Base-by-base conservation (phyloP, 2,113 vertebrate genomes). In the Siniperca chuatsi region DNA sequence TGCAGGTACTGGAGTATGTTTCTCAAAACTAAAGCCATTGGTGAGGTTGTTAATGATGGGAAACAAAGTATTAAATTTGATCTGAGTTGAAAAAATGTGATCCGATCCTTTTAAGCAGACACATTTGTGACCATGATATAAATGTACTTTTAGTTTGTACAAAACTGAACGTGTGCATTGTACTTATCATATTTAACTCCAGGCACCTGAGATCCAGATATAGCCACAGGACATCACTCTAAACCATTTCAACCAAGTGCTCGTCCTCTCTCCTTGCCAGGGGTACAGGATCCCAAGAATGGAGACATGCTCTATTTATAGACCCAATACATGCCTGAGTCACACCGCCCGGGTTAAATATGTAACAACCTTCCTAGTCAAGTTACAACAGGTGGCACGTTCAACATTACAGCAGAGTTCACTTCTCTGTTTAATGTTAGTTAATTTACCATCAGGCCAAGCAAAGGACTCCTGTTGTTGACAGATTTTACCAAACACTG, bases 261-360 rank as follows among this genome's bases (percentile, higher is more conserved):
- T 4, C 67, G 75, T 57, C 78, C n/a, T 29, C 50, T 9, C 37
- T 80, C 69, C 52, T 54, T 65, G 50, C 75, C 61, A 70, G 64
- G 78, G 44, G 46, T 44, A 55, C 71, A 70, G 5, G 66, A 29
- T 48, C 57, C 75, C 21, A 40, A 84, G 73, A 82, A 83, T 60
- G 40, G 72, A 58, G 37, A 23, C 52, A 29, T 1, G 0, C 25
- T 81, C 88, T 91, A 93, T 94, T 92, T 78, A 85, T 89, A 91
- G 84, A 81, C 20, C 62, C 2, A 15, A 35, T 29, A 50, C 83
- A 71, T 66, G 80, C 55, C 44, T 8, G 70, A 81, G 84, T 87
- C 87, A 86, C 64, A 69, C 76, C 13, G 35, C 48, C 58, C 2
- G 50, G 58, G 57, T 92, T 65, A 77, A 73, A 81, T 68, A 37